phyloP scores from a whole-genome alignment of 2,888 invertebrate genomes.

The Anthophora plumipes region DNA sequence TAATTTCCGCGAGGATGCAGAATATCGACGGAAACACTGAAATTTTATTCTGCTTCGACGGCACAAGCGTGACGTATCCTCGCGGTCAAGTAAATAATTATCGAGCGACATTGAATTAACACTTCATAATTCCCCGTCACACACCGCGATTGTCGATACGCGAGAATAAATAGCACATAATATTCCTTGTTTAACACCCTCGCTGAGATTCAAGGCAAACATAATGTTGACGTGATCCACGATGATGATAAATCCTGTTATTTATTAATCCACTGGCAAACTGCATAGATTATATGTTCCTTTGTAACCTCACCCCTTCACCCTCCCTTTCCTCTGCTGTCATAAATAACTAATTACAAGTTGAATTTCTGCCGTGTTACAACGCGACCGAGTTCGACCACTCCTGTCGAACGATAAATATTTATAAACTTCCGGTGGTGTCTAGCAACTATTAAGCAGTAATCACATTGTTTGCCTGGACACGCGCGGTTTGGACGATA shows the following conservation, averaged over 20 bases:
- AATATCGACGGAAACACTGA: not conserved
- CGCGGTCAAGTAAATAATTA: slow-evolving; percentile 7
- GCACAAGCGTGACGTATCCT: not conserved
- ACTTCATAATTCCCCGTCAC: slow-evolving; percentile 8
- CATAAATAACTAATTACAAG: slow-evolving; percentile 44
- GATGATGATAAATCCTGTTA: slow-evolving; percentile 31
- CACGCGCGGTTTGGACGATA: not conserved
- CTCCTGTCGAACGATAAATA: slow-evolving; percentile 11
- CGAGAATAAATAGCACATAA: slow-evolving; percentile 22
- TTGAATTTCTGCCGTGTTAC: slow-evolving; percentile 11
- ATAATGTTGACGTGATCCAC: slow-evolving; percentile 4
- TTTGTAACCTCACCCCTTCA: not conserved
- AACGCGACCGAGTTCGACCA: not conserved
- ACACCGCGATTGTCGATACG: not conserved
- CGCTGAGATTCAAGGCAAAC: slow-evolving; percentile 10
- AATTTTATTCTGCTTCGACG: not conserved
- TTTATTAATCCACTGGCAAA: slow-evolving; percentile 24
- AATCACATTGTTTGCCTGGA: slow-evolving; percentile 32
- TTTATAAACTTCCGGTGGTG: slow-evolving; percentile 35
- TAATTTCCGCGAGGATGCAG: not conserved
- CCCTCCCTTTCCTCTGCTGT: not conserved
- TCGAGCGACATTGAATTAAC: slow-evolving; percentile 3
- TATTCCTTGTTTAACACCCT: slow-evolving; percentile 14
- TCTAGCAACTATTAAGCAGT: slow-evolving; percentile 34
- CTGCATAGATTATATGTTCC: slow-evolving; percentile 2